Conservation (phyloP, 2,888 invertebrate species). For the Cataglyphis albicans region DNA sequence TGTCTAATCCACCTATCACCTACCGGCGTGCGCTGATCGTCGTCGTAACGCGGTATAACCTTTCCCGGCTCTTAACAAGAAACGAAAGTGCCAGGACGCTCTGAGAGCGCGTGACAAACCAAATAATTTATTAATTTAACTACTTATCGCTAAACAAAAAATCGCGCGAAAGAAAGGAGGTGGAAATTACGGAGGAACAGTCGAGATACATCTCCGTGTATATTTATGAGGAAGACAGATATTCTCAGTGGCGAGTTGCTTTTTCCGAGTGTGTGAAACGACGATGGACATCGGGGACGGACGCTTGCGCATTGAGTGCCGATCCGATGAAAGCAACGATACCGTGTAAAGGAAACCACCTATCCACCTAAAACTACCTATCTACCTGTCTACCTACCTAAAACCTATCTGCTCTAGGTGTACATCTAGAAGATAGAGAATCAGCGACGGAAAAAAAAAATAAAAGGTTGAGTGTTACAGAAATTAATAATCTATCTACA, state of each 20-base stretch:
- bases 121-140: slow-evolving; percentile 86
- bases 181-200: slow-evolving; percentile 39
- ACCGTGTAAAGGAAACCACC: slow-evolving; percentile 61
- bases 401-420: slow-evolving; percentile 58
- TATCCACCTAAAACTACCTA: slow-evolving; percentile 62
- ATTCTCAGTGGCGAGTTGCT: slow-evolving; percentile 39
- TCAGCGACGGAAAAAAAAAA: slow-evolving; percentile 52
- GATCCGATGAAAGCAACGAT: slow-evolving; percentile 41
- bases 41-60: slow-evolving; percentile 17
- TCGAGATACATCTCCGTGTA: slow-evolving; percentile 29
- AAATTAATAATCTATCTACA: slow-evolving; percentile 90
- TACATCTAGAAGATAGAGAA: slow-evolving; percentile 56
- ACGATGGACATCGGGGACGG: slow-evolving; percentile 12
- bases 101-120: slow-evolving; percentile 85
- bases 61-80: slow-evolving; percentile 37
- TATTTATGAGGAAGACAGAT: slow-evolving; percentile 42
- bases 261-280: slow-evolving; percentile 49
- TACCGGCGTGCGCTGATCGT: slow-evolving; percentile 42
- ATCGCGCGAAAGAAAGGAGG: slow-evolving; percentile 60
- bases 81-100: slow-evolving; percentile 85
- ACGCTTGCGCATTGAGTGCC: slow-evolving; percentile 54
- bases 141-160: slow-evolving; percentile 70
- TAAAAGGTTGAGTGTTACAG: slow-evolving; percentile 76
- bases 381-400: slow-evolving; percentile 64
- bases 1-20: slow-evolving; percentile 53